Percentiles rank a stretch among this genome's conserved stretches.
phyloP scores from a whole-genome alignment of 2,797 vertebrate species.

The Alfaro cultratus region DNA sequence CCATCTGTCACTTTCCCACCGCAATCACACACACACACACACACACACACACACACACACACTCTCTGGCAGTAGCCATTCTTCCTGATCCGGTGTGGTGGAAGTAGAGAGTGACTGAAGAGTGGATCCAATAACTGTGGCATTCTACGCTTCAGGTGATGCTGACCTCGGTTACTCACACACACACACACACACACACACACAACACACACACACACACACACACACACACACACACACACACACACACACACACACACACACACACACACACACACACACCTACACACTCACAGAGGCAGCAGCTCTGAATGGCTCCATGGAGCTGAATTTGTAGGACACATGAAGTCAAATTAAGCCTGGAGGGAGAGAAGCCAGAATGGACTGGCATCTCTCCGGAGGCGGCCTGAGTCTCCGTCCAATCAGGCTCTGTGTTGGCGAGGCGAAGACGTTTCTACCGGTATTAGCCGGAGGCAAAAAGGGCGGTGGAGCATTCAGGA shows the following conservation, averaged over 20 bases:
- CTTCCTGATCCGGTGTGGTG: slow-evolving; percentile 21
- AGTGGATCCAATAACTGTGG: slow-evolving; percentile 50
- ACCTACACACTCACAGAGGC: neutral
- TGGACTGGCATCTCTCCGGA: neutral
- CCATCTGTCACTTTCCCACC: slow-evolving; percentile 56
- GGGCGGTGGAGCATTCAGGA: neutral
- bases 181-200: slow-evolving; percentile 2
- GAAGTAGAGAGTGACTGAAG: slow-evolving; percentile 18
- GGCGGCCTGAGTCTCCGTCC: neutral
- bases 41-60: neutral
- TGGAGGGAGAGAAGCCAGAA: slow-evolving; percentile 24
- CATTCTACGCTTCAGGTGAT: slow-evolving; percentile 47
- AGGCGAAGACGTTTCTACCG: neutral
- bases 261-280: too few species aligned
- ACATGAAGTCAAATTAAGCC: slow-evolving; percentile 41
- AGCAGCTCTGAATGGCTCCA: slow-evolving; percentile 27
- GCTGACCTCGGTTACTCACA: slow-evolving; percentile 39
- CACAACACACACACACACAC: slow-evolving; percentile 3
- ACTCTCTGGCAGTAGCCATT: slow-evolving; percentile 7
- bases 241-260: too few species aligned
- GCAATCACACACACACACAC: slow-evolving; percentile 2
- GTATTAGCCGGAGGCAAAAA: slow-evolving; percentile 11
- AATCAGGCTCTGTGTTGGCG: slow-evolving; percentile 10
- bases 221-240: too few species aligned
- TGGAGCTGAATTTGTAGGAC: slow-evolving; percentile 26